Evolutionary conservation across 2,888 invertebrate genomes (phyloP).

Genomic region (Conomelus anceps): DNA sequence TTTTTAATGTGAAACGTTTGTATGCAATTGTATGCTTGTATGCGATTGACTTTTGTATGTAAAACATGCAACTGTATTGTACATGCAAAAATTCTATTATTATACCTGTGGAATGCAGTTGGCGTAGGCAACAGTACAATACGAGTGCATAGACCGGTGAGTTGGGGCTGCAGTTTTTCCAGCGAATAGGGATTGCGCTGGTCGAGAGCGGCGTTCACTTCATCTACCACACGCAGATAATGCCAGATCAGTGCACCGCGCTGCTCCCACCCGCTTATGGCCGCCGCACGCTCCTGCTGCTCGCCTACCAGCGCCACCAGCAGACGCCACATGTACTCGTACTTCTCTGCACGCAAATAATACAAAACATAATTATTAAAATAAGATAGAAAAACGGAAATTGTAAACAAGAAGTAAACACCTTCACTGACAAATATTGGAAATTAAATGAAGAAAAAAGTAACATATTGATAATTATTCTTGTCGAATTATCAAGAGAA

Average conservation of each 20-base stretch:
- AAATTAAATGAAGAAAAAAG: too few species aligned
- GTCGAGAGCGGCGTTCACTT: conserved; percentile 42
- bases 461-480: too few species aligned
- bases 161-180: conserved; percentile 47
- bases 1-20: too few species aligned
- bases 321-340: conserved; percentile 55
- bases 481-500: too few species aligned
- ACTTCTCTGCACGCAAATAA: conserved; percentile 56
- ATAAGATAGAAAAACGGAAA: neutral
- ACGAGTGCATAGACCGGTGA: conserved; percentile 47
- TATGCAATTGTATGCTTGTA: too few species aligned
- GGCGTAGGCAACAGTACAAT: conserved; percentile 46
- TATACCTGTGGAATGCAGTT: conserved; percentile 48
- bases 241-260: conserved; percentile 67
- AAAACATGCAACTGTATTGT: too few species aligned
- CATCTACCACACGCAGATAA: conserved; percentile 58
- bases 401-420: too few species aligned
- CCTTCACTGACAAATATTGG: too few species aligned
- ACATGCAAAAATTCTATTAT: conserved; percentile 11
- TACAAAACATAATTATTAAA: conserved; percentile 39
- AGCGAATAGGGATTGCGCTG: conserved; percentile 42
- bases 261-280: conserved; percentile 54
- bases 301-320: conserved; percentile 51
- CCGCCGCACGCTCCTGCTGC: conserved; percentile 18
- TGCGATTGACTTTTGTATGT: too few species aligned